Evolutionary conservation across 2,888 invertebrate species (phyloP), one percentile per base, ranked within the genome.

Genomic region (Panopea generosa): DNA sequence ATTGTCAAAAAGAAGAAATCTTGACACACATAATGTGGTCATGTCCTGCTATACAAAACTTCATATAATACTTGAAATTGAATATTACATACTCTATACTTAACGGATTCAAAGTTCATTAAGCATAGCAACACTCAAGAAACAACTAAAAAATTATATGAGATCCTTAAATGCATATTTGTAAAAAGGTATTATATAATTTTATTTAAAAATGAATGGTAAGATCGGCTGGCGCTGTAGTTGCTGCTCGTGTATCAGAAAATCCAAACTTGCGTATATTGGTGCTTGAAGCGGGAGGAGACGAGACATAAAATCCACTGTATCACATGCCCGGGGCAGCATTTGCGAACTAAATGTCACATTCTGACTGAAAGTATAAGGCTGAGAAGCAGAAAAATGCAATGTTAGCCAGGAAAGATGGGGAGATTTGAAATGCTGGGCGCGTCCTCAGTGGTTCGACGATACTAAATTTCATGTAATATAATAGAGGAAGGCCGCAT

Each of bases 171-270:
- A n/a, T n/a, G n/a, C n/a, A n/a, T n/a, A n/a, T n/a, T n/a, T n/a
- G n/a, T n/a, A n/a, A n/a, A n/a, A n/a, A n/a, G n/a, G n/a, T n/a
- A n/a, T n/a, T n/a, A n/a, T n/a, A n/a, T n/a, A n/a, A n/a, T n/a
- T n/a, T n/a, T n/a, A n/a, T n/a, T n/a, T n/a, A n/a, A n/a, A n/a
- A n/a, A n/a, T n/a, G n/a, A n/a, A n/a, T n/a, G n/a, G n/a, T n/a
- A 14, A 93, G 93, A 3, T 92, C 93, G 14, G 93, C 93, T 3
- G 93, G 93, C 22, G 92, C 93, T 77, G 93, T 93, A 29, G 62
- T 93, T 69, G 93, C 93, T 22, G 92, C 91, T 70, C 87, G 93
- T 3, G 86, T 93, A 59, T 88, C 92, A 0, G 92, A 92, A 79
- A 88, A 93, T 82, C 82, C 87, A 3, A 81, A 88, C 26, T 70